phyloP scores from a whole-genome alignment of 1,140 invertebrate species.

The Ostrea edulis region DNA sequence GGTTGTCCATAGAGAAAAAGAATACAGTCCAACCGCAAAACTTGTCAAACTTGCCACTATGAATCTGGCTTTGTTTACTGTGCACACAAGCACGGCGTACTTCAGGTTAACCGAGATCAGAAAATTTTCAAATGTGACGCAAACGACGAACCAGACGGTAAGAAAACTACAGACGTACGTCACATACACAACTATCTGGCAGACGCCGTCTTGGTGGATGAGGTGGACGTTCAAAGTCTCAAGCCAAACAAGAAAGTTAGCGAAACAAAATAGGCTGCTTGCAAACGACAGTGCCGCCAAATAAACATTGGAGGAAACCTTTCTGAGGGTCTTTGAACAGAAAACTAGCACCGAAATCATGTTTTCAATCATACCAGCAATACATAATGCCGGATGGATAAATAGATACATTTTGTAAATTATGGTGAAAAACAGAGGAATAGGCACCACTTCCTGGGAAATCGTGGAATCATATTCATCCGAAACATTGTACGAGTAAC shows the following conservation, averaged over 20 bases:
- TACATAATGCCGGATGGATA: conserved; percentile 86
- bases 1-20: conserved; percentile 83
- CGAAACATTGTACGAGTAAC: not conserved
- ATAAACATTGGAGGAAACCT: conserved; percentile 86
- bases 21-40: conserved; percentile 82
- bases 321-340: conserved; percentile 85
- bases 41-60: conserved; percentile 82
- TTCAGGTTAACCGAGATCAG: conserved; percentile 89
- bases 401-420: conserved; percentile 78
- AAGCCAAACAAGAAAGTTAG: conserved; percentile 85
- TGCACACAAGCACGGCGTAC: conserved; percentile 87
- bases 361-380: conserved; percentile 87
- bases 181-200: conserved; percentile 87
- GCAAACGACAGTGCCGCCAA: conserved; percentile 87
- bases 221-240: conserved; percentile 83
- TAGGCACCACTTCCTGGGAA: not conserved
- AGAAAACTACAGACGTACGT: conserved; percentile 85
- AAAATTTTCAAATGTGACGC: conserved; percentile 91
- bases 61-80: conserved; percentile 86
- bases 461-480: not conserved
- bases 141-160: conserved; percentile 91
- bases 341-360: conserved; percentile 86
- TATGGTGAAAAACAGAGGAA: not conserved
- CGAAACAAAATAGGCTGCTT: conserved; percentile 87
- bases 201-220: conserved; percentile 85